Evolutionary conservation across 2,113 vertebrate genomes (phyloP).

Genomic region (Tupaia chinensis): DNA sequence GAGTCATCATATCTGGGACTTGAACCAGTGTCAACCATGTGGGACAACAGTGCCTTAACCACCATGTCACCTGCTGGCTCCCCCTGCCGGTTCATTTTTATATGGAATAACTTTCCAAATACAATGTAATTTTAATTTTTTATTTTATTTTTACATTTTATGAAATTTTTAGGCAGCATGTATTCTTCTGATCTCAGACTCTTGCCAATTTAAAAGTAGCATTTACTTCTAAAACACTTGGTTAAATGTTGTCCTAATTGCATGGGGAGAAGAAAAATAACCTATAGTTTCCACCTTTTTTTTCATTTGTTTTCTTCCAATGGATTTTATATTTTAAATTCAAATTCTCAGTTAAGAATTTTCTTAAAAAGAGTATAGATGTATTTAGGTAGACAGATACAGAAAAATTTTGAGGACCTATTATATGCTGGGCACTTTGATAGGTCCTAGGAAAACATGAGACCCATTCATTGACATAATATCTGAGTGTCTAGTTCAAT

Average conservation of each 20-base stretch:
- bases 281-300: neutral
- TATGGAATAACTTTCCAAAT: neutral
- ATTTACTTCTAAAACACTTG: neutral
- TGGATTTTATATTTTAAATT: neutral
- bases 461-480: neutral
- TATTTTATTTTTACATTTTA: too few species aligned
- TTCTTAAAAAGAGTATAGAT: neutral
- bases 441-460: neutral
- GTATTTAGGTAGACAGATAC: neutral
- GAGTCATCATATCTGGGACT: too few species aligned
- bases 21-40: too few species aligned
- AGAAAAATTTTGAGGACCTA: neutral
- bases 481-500: neutral
- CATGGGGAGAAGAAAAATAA: neutral
- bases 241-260: neutral
- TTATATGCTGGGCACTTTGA: neutral
- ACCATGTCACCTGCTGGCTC: too few species aligned
- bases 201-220: neutral
- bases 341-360: neutral
- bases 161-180: neutral
- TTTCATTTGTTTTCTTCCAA: neutral
- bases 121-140: neutral
- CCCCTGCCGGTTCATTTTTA: neutral
- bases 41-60: too few species aligned
- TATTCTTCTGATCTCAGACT: neutral